Evolutionary conservation across 2,888 invertebrate genomes (phyloP).

Genomic region (Drosophila putrida): DNA sequence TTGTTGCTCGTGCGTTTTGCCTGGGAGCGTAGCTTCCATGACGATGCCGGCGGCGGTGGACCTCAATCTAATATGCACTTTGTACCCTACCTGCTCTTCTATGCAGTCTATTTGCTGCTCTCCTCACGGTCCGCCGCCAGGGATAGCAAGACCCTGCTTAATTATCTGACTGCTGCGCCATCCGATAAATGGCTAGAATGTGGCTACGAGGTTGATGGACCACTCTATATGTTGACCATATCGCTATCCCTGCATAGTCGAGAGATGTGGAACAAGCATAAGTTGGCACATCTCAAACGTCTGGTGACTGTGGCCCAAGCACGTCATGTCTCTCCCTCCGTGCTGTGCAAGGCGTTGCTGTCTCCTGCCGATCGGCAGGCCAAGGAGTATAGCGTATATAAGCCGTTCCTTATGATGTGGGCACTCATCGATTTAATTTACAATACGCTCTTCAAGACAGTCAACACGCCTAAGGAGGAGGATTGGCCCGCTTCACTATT

Average conservation of each 20-base stretch:
- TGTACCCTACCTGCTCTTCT: slow-evolving; percentile 96
- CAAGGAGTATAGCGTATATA: slow-evolving; percentile 93
- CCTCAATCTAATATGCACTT: slow-evolving; percentile 99
- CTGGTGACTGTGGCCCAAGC: slow-evolving; percentile 92
- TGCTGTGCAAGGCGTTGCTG: slow-evolving; percentile 85
- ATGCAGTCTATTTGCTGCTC: slow-evolving; percentile 97
- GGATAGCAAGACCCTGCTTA: slow-evolving; percentile 92
- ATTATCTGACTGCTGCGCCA: slow-evolving; percentile 89
- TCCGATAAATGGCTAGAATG: slow-evolving; percentile 91
- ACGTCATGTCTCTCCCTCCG: slow-evolving; percentile 89
- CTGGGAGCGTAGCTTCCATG: slow-evolving; percentile 97
- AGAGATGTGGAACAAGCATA: slow-evolving; percentile 91
- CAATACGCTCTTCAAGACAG: slow-evolving; percentile 93
- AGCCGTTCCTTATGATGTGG: slow-evolving; percentile 93
- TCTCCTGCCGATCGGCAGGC: slow-evolving; percentile 86
- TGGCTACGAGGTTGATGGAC: slow-evolving; percentile 95
- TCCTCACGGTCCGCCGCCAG: slow-evolving; percentile 92
- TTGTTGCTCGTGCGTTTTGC: slow-evolving; percentile 95
- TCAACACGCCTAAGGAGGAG: slow-evolving; percentile 91
- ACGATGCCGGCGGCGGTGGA: slow-evolving; percentile 98
- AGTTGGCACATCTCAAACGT: slow-evolving; percentile 91
- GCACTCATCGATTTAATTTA: slow-evolving; percentile 94
- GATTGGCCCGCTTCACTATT: slow-evolving; percentile 96
- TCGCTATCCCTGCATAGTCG: slow-evolving; percentile 92
- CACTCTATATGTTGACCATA: slow-evolving; percentile 94